A percentile compares a stretch with the other conserved stretches of the same genome.
Evolutionary conservation across 2,888 invertebrate genomes (phyloP).

Genomic region (Drosophila birchii): DNA sequence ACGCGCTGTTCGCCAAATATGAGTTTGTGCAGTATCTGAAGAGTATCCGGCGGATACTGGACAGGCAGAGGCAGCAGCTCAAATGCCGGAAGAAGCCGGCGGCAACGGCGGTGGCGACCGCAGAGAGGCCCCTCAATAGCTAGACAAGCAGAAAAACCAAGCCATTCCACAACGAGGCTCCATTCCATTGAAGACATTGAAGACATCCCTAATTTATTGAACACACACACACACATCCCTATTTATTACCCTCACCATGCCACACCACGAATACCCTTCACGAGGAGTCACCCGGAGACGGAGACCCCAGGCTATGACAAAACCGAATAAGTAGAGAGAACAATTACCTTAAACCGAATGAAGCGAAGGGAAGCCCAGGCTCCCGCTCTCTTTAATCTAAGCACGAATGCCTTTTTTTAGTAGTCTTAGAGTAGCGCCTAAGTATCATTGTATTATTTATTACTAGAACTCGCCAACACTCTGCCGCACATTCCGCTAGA

Average conservation of each 20-base stretch:
- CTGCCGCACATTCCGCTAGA: slow-evolving; percentile 42
- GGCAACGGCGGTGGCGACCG: neutral
- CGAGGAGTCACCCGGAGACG: slow-evolving; percentile 13
- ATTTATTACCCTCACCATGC: slow-evolving; percentile 28
- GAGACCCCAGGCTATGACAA: slow-evolving; percentile 28
- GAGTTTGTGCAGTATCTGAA: slow-evolving; percentile 65
- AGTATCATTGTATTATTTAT: slow-evolving; percentile 45
- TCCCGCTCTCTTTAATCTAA: neutral
- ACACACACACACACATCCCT: slow-evolving; percentile 7
- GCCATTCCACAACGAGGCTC: slow-evolving; percentile 41
- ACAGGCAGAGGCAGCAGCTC: slow-evolving; percentile 44
- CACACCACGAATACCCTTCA: slow-evolving; percentile 10
- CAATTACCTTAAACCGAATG: slow-evolving; percentile 12
- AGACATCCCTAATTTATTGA: slow-evolving; percentile 35
- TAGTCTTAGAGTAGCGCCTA: slow-evolving; percentile 5
- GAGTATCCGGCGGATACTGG: slow-evolving; percentile 59
- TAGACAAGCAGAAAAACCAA: slow-evolving; percentile 22
- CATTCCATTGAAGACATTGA: slow-evolving; percentile 31
- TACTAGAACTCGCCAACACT: slow-evolving; percentile 35
- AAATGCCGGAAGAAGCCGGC: slow-evolving; percentile 9
- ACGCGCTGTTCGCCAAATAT: slow-evolving; percentile 71
- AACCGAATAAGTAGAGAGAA: slow-evolving; percentile 26
- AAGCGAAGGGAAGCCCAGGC: neutral
- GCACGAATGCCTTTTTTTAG: neutral
- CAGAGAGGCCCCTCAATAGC: neutral